Conservation (phyloP, 1,140 invertebrate genomes). For the Pogonognathellus flavescens region DNA sequence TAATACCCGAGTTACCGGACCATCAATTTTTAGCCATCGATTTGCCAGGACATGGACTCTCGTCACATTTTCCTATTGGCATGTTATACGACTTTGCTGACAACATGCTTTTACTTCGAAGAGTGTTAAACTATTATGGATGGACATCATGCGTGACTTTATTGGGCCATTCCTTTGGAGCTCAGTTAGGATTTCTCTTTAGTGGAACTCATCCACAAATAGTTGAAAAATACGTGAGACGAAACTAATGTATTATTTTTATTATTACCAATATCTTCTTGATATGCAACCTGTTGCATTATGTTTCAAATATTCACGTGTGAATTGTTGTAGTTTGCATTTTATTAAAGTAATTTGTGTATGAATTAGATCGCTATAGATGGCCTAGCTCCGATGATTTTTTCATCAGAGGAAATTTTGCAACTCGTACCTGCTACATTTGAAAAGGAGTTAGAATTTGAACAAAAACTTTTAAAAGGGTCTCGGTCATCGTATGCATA, state of each 20-base stretch:
- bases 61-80: constrained; percentile 61
- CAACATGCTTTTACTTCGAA: constrained; percentile 17
- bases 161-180: constrained; percentile 62
- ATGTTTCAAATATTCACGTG: background rate
- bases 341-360: background rate
- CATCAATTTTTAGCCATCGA: constrained; percentile 62
- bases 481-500: constrained; percentile 52
- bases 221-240: constrained; percentile 60
- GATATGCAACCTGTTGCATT: background rate
- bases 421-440: constrained; percentile 40
- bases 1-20: constrained; percentile 51
- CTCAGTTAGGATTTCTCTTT: constrained; percentile 57
- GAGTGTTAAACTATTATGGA: constrained; percentile 49
- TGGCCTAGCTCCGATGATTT: constrained; percentile 57
- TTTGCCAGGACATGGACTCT: constrained; percentile 60
- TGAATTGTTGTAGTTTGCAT: no score
- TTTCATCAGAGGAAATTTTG: constrained; percentile 38
- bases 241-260: no score
- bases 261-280: background rate
- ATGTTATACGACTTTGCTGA: constrained; percentile 60
- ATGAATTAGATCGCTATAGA: constrained; percentile 61
- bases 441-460: constrained; percentile 26
- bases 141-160: constrained; percentile 53
- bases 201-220: constrained; percentile 51
- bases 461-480: constrained; percentile 38